phyloP scores from a whole-genome alignment of 1,140 invertebrate species.

The Rhyacophila brunnea region DNA sequence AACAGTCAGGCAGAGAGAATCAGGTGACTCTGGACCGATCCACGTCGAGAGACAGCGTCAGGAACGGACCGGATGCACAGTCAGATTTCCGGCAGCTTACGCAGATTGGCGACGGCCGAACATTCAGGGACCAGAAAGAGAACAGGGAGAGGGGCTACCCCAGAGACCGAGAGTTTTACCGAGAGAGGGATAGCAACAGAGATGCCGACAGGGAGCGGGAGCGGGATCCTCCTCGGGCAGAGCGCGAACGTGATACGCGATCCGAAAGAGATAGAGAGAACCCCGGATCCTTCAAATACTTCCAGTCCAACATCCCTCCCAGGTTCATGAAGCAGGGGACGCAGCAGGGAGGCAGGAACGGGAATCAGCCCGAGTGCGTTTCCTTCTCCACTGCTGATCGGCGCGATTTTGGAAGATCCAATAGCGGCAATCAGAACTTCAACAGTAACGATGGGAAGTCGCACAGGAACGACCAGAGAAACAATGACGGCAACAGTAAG shows the following conservation, averaged over 20 bases:
- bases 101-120: slow-evolving; percentile 44
- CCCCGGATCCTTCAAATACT: slow-evolving; percentile 66
- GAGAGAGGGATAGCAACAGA: slow-evolving; percentile 46
- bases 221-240: slow-evolving; percentile 34
- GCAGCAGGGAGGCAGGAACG: slow-evolving; percentile 46
- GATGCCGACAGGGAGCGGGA: slow-evolving; percentile 51
- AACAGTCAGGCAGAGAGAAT: slow-evolving; percentile 55
- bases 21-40: slow-evolving; percentile 46
- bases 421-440: slow-evolving; percentile 39
- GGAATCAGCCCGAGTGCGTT: slow-evolving; percentile 46
- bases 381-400: slow-evolving; percentile 33
- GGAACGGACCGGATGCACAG: slow-evolving; percentile 18
- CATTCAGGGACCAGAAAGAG: slow-evolving; percentile 45
- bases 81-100: slow-evolving; percentile 46
- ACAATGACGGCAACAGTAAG: slow-evolving; percentile 23
- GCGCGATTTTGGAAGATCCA: slow-evolving; percentile 23
- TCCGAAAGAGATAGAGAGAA: slow-evolving; percentile 20
- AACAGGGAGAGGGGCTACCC: slow-evolving; percentile 44
- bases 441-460: slow-evolving; percentile 30
- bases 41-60: slow-evolving; percentile 32
- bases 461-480: slow-evolving; percentile 30
- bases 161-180: slow-evolving; percentile 37
- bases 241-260: slow-evolving; percentile 41
- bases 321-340: slow-evolving; percentile 75
- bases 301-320: slow-evolving; percentile 79